A percentile compares a stretch with the other conserved stretches of the same genome.
phyloP scores from a whole-genome alignment of 1,140 invertebrate species.

The Drosophila serrata region DNA sequence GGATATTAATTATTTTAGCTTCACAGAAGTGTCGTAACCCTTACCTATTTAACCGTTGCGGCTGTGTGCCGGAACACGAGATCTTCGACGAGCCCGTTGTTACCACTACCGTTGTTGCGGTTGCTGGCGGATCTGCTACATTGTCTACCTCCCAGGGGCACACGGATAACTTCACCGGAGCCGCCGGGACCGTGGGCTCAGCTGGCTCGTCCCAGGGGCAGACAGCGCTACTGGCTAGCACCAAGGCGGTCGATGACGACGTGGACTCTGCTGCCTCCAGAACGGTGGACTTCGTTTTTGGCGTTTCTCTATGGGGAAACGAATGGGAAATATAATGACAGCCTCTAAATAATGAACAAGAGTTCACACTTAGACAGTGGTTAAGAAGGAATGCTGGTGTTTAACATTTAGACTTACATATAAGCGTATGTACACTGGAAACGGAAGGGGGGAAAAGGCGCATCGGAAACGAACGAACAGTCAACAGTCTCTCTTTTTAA shows the following conservation, averaged over 20 bases:
- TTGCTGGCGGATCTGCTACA: conserved; percentile 6
- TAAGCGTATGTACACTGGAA: conserved; percentile 41
- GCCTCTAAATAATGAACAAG: too few species aligned
- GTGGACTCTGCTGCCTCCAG: conserved; percentile 85
- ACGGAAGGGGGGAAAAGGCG: conserved; percentile 16
- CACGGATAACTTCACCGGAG: conserved; percentile 65
- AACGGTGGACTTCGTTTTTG: conserved; percentile 66
- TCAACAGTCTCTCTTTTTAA: conserved; percentile 8
- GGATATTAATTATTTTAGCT: neutral
- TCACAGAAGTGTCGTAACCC: too few species aligned
- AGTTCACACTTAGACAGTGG: conserved; percentile 48
- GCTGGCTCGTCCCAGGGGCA: conserved; percentile 89
- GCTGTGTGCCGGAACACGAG: conserved; percentile 15
- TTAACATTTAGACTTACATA: conserved; percentile 35
- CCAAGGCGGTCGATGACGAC: conserved; percentile 76
- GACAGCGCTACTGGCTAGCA: conserved; percentile 87
- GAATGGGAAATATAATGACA: neutral
- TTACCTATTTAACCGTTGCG: conserved; percentile 66
- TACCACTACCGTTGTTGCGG: neutral
- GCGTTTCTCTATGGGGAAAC: conserved; percentile 56
- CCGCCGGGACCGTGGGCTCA: conserved; percentile 18
- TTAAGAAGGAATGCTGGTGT: conserved; percentile 40
- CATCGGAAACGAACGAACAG: conserved; percentile 23
- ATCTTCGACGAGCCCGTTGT: conserved; percentile 18
- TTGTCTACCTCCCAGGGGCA: conserved; percentile 73